phyloP scores from a whole-genome alignment of 2,113 vertebrate genomes.

The Oceanodroma tethys region DNA sequence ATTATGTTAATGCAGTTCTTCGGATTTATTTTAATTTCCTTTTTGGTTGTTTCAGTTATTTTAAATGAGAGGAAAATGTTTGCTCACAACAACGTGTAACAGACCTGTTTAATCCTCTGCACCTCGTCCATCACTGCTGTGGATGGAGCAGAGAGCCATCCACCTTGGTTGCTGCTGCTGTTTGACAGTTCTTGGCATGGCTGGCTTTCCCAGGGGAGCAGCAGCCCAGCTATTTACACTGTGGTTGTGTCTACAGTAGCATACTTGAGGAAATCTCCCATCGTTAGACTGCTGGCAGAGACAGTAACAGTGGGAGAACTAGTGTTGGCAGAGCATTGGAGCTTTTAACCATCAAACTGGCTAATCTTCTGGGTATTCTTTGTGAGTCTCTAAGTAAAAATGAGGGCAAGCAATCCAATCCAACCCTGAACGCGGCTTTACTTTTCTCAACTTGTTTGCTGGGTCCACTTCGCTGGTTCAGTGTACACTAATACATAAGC shows the following conservation, averaged over 20 bases:
- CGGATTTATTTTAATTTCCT: background rate
- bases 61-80: background rate
- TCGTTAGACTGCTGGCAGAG: background rate
- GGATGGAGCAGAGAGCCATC: background rate
- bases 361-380: background rate
- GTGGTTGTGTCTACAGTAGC: background rate
- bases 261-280: background rate
- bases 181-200: background rate
- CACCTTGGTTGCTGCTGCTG: background rate
- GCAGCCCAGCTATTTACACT: background rate
- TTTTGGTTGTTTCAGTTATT: background rate
- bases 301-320: background rate
- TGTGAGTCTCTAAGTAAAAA: background rate
- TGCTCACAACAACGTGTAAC: background rate
- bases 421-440: background rate
- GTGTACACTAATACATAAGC: background rate
- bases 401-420: background rate
- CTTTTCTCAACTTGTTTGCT: background rate
- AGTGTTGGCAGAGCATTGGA: background rate
- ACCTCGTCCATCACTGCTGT: background rate
- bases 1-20: background rate
- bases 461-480: background rate
- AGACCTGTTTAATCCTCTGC: background rate
- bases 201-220: background rate
- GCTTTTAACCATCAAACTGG: background rate